Evolutionary conservation across 2,113 vertebrate species (phyloP), one percentile per base, ranked within the genome.

Genomic region (Calypte anna): DNA sequence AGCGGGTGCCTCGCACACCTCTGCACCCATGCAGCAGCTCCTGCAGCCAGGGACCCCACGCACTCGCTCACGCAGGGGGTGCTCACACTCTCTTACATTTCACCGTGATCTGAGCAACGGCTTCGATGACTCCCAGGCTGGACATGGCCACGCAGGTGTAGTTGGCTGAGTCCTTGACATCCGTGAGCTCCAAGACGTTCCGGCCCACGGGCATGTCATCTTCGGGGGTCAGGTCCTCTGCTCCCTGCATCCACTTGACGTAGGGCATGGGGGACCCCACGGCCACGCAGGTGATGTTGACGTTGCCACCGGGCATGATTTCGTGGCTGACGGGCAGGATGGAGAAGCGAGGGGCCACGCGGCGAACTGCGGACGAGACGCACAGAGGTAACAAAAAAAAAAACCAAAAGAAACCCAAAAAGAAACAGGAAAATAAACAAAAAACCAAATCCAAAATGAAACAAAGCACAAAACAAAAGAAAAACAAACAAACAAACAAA

Each of bases 91-190:
- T 80, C 99, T 99, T 98, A 99, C 99, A 99, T 97, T 99, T 99
- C 96, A 99, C 99, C 15, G 98, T 99, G 98, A 99, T 99, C 97
- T 99, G 99, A 4, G 99, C 99, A 64, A 99, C 98, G 0, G 99
- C 98, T 77, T 99, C 99, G 15, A 99, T 99, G 96, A 99, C 99
- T 40, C 99, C 99, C 94, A 99, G 98, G 81, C 99, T 99, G 97
- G 99, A 99, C 99, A 99, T 99, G 97, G 99, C 99, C 96, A 99
- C 99, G 6, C 99, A 99, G 3, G 99, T 99, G 97, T 99, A 99
- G 98, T 99, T 99, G 97, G 99, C 99, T 0, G 99, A 99, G 96
- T 99, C 99, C 78, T 98, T 99, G 84, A 99, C 98, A 11, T 98
- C 98, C 8, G 98, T 99, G 96, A 99, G 98, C 85, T 99, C 99